A percentile compares a stretch with the other conserved stretches of the same genome.
Evolutionary conservation across 2,113 vertebrate species (phyloP).

Genomic region (rabbit (Oryctolagus cuniculus)): mOryCun1.1 NC_091444.1:54462501-54463000

Average conservation of each 20-base stretch:
- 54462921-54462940: background rate
- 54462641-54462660: constrained; percentile 51
- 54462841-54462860: background rate
- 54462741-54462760: constrained; percentile 27
- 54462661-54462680: constrained; percentile 54
- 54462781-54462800: background rate
- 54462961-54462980: background rate
- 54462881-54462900: constrained; percentile 28
- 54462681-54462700: constrained; percentile 59
- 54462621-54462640: constrained; percentile 39
- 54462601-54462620: constrained; percentile 42
- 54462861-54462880: background rate
- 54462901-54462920: background rate
- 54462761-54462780: constrained; percentile 36
- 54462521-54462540: constrained; percentile 46
- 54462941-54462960: background rate
- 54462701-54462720: constrained; percentile 5
- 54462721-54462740: constrained; percentile 48
- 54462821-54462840: background rate
- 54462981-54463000: background rate
- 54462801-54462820: background rate
- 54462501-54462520: background rate
- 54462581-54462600: background rate
- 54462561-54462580: constrained; percentile 14
- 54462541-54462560: constrained; percentile 50